phyloP scores from a whole-genome alignment of 2,888 invertebrate genomes.

The Holacanthella duospinosa region DNA sequence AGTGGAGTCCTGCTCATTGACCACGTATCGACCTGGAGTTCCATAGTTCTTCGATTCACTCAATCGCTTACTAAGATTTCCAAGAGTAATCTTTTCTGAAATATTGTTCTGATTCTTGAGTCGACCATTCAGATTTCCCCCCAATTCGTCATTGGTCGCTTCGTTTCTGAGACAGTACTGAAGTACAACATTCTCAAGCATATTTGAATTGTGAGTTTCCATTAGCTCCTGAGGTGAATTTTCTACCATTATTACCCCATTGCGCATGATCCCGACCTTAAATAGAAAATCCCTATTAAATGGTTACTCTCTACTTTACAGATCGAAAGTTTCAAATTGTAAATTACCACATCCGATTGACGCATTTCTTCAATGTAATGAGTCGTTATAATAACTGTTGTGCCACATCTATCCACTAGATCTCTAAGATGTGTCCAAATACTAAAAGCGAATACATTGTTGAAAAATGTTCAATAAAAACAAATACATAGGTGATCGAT shows the following conservation, averaged over 20 bases:
- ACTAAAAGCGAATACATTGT: slow-evolving; percentile 44
- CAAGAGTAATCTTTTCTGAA: neutral
- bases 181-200: slow-evolving; percentile 82
- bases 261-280: slow-evolving; percentile 87
- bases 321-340: slow-evolving; percentile 39
- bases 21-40: no score
- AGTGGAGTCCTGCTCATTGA: no score
- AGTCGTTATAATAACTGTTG: slow-evolving; percentile 12
- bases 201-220: slow-evolving; percentile 66
- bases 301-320: neutral
- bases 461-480: neutral
- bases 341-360: slow-evolving; percentile 38
- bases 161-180: slow-evolving; percentile 43
- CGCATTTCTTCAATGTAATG: slow-evolving; percentile 14
- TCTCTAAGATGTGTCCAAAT: slow-evolving; percentile 88
- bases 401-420: slow-evolving; percentile 52
- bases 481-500: neutral
- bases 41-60: no score
- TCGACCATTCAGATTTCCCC: neutral
- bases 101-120: neutral
- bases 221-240: slow-evolving; percentile 68
- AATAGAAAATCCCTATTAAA: neutral
- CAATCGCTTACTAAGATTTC: neutral
- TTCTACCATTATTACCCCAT: slow-evolving; percentile 78
- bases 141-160: neutral